These are phyloP conservation scores for Lepidochrysops patricia DNA, from an alignment of 2,888 invertebrate species.

Conservation along the genomic window DNA sequence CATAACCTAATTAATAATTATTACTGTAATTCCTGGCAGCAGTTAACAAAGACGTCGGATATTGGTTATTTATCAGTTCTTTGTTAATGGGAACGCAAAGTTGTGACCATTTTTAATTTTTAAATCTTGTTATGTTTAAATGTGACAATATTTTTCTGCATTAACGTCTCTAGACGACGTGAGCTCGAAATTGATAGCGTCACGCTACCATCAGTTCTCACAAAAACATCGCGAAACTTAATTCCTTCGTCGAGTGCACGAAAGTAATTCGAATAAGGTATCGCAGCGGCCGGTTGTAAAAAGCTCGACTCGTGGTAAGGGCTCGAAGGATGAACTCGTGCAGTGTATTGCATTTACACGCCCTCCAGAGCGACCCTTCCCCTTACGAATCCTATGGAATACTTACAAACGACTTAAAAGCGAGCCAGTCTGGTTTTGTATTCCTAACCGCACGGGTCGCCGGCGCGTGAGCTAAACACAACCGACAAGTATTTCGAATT, in stretches of 20 bases:
- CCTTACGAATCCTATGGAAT: constrained; percentile 71
- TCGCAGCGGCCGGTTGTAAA: neutral
- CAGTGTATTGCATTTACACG: constrained; percentile 64
- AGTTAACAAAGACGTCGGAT: constrained; percentile 29
- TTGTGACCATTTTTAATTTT: constrained; percentile 34
- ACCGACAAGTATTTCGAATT: constrained; percentile 49
- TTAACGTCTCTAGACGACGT: constrained; percentile 41
- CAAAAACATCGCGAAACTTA: neutral
- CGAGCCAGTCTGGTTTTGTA: constrained; percentile 71
- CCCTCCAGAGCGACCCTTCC: constrained; percentile 70
- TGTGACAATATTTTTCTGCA: constrained; percentile 48
- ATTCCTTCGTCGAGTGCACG: neutral
- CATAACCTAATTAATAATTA: constrained; percentile 30
- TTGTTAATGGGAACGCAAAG: constrained; percentile 32
- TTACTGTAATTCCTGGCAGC: constrained; percentile 31
- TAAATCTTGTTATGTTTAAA: constrained; percentile 43
- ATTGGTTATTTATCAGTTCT: constrained; percentile 32
- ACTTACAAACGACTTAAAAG: constrained; percentile 61
- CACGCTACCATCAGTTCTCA: constrained; percentile 19
- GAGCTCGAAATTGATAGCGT: constrained; percentile 46
- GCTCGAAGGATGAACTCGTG: constrained; percentile 60
- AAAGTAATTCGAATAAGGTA: constrained; percentile 1
- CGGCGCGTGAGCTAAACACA: constrained; percentile 44
- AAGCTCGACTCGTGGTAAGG: constrained; percentile 44
- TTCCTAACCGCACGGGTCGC: constrained; percentile 63